phyloP scores from a whole-genome alignment of 2,888 invertebrate genomes.

The Hemithea aestivaria region DNA sequence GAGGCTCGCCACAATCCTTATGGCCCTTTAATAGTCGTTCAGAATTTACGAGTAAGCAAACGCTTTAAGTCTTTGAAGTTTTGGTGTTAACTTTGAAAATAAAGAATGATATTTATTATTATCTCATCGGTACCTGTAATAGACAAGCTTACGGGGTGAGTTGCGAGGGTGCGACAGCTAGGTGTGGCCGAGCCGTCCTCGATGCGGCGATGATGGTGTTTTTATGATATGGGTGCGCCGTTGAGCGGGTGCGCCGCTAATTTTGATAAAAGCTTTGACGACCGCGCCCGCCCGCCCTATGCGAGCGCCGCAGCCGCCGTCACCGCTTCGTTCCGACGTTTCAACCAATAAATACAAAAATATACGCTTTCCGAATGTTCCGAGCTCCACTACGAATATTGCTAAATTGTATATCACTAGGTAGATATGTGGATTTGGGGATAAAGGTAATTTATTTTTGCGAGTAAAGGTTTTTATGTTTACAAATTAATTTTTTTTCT shows the following conservation, averaged over 20 bases:
- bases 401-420: too few relatives aligned
- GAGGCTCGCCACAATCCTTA: neutral
- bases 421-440: too few relatives aligned
- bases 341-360: slow-evolving; percentile 39
- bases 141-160: slow-evolving; percentile 41
- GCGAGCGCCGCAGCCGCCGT: slow-evolving; percentile 33
- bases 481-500: too few relatives aligned
- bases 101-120: too few relatives aligned
- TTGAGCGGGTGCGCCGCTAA: slow-evolving; percentile 68
- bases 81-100: neutral
- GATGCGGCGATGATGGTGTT: slow-evolving; percentile 66
- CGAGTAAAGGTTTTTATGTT: too few relatives aligned
- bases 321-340: slow-evolving; percentile 34
- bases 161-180: slow-evolving; percentile 60
- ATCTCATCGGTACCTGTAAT: slow-evolving; percentile 4
- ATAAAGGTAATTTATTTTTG: too few relatives aligned
- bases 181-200: slow-evolving; percentile 65
- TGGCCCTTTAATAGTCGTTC: neutral
- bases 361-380: too few relatives aligned
- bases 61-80: neutral
- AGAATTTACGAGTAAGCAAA: neutral
- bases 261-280: slow-evolving; percentile 77
- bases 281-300: slow-evolving; percentile 55
- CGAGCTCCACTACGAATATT: too few relatives aligned
- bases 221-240: slow-evolving; percentile 74